Percentiles rank a stretch among this genome's conserved stretches.
Evolutionary conservation across 2,888 invertebrate genomes (phyloP).

Genomic region (Nymphalis c-album): DNA sequence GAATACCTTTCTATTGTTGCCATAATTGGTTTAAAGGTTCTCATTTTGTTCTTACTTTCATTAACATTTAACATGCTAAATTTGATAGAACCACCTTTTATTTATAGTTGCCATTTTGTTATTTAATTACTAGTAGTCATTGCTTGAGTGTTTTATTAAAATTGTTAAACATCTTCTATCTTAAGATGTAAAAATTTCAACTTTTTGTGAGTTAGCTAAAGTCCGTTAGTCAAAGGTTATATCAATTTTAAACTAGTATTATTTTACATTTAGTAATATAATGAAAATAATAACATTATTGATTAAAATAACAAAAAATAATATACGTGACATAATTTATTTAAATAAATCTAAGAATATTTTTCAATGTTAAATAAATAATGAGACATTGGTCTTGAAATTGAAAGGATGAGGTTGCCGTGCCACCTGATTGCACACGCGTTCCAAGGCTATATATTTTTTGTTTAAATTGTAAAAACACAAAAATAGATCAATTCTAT

Average conservation of each 20-base stretch:
- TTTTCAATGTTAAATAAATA: slow-evolving; percentile 39
- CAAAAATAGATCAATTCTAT: slow-evolving; percentile 12
- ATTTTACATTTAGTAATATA: too few relatives aligned
- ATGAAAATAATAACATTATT: not conserved
- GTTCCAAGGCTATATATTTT: slow-evolving; percentile 31
- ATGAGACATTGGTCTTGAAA: slow-evolving; percentile 42
- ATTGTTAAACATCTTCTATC: too few relatives aligned
- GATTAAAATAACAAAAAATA: slow-evolving; percentile 32
- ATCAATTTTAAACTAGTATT: not conserved
- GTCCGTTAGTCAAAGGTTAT: too few relatives aligned
- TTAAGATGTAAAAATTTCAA: too few relatives aligned
- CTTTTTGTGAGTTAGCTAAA: too few relatives aligned
- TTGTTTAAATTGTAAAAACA: slow-evolving; percentile 17
- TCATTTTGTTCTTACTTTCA: not conserved
- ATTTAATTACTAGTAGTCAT: too few relatives aligned
- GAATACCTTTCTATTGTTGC: slow-evolving; percentile 9
- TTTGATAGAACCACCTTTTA: not conserved
- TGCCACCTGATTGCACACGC: slow-evolving; percentile 34
- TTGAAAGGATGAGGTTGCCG: slow-evolving; percentile 46
- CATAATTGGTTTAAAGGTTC: slow-evolving; percentile 4
- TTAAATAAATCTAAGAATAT: slow-evolving; percentile 19
- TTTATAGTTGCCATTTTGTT: not conserved
- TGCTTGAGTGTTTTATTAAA: too few relatives aligned
- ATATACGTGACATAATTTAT: slow-evolving; percentile 37
- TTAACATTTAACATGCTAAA: not conserved